Evolutionary conservation across 2,888 invertebrate genomes (phyloP), one percentile per base, ranked within the genome.

Genomic region (Lepetodrilus schrolli): DNA sequence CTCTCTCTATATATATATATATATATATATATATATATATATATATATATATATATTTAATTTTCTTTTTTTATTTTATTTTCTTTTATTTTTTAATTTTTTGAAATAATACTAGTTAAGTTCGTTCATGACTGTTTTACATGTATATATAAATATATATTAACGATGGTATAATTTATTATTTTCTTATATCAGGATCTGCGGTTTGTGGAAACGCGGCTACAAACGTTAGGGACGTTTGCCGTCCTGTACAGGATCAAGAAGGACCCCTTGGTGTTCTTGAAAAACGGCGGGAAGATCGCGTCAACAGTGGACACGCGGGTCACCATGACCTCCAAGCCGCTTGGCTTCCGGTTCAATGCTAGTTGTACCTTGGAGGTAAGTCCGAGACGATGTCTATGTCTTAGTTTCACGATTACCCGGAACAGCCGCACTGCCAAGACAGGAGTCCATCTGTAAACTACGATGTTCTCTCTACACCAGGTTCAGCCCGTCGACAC

Each of bases 401-500:
- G 10, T n/a, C n/a, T 38, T 38, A 13, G 1, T 8, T 38, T 38
- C 38, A 38, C 2, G 38, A 2, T 38, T 38, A 38, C n/a, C n/a
- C 8, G 1, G 1, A 38, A 13, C 1, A 38, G n/a, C 38, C 2
- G 38, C n/a, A 13, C n/a, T 38, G n/a, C n/a, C n/a, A n/a, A n/a
- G n/a, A n/a, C n/a, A n/a, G n/a, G n/a, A n/a, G n/a, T n/a, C n/a
- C n/a, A n/a, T n/a, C n/a, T n/a, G n/a, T n/a, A n/a, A n/a, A n/a
- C n/a, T n/a, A n/a, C n/a, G n/a, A n/a, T n/a, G n/a, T n/a, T n/a
- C n/a, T n/a, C n/a, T n/a, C 58, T 50, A n/a, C 20, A 13, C 4
- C 70, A 89, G 89, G 82, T 87, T 21, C 87, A 87, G 49, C 80
- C 84, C 0, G 79, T 88, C 4, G 89, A 89, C 51, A 74, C 80